Evolutionary conservation across 2,888 invertebrate species (phyloP).

Genomic region (Tenthredo livida): DNA sequence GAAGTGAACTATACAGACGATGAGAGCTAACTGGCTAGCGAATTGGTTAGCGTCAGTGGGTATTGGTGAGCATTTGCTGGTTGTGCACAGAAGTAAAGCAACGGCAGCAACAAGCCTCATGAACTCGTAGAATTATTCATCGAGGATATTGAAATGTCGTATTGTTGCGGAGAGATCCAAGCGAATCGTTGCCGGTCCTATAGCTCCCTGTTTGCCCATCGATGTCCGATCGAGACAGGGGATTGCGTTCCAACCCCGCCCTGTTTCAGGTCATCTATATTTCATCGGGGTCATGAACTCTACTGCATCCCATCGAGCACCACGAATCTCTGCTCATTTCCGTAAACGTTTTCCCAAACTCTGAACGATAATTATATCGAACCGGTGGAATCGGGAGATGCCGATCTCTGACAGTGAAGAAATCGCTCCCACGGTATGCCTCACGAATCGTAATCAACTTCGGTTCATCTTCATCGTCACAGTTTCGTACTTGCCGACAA

Average conservation of each 20-base stretch:
- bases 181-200: conserved; percentile 42
- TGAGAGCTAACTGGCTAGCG: not conserved
- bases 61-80: not conserved
- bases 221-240: conserved; percentile 15
- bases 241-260: conserved; percentile 40
- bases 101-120: conserved; percentile 35
- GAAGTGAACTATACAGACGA: conserved; percentile 12
- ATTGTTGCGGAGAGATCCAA: conserved; percentile 50
- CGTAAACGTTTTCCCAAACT: conserved; percentile 36
- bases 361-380: conserved; percentile 47
- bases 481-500: conserved; percentile 43
- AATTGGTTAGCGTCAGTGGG: not conserved
- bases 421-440: conserved; percentile 50
- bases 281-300: conserved; percentile 49
- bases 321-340: conserved; percentile 40
- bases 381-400: conserved; percentile 43
- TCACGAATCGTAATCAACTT: conserved; percentile 46
- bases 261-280: conserved; percentile 45
- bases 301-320: not conserved
- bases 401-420: conserved; percentile 47
- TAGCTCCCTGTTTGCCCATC: conserved; percentile 29
- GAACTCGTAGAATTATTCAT: conserved; percentile 52
- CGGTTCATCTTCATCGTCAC: conserved; percentile 48
- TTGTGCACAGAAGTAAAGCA: conserved; percentile 24
- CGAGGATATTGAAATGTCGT: conserved; percentile 51